phyloP scores from a whole-genome alignment of 2,888 invertebrate genomes.

The Caenorhabditis becei region DNA sequence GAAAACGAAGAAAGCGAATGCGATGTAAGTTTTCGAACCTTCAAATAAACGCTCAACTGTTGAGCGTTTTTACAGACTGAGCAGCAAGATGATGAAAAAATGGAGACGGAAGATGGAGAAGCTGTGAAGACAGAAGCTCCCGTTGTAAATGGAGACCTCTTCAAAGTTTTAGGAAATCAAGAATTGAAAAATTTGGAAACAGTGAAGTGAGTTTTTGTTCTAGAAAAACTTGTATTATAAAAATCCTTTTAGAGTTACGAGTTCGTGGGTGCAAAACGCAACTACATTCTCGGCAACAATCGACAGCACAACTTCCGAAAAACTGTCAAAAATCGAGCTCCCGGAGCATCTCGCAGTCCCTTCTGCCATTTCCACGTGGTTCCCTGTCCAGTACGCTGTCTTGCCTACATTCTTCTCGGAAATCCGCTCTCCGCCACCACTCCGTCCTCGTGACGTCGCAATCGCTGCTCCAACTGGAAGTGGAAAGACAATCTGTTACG shows the following conservation, averaged over 20 bases:
- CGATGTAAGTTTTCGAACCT: background rate
- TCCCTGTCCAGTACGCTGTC: conserved; percentile 79
- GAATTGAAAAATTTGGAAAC: conserved; percentile 58
- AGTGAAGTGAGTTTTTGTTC: conserved; percentile 51
- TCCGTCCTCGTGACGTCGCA: conserved; percentile 91
- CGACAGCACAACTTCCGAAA: conserved; percentile 41
- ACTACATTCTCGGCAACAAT: conserved; percentile 72
- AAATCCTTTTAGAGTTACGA: conserved; percentile 67
- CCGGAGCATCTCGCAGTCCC: conserved; percentile 60
- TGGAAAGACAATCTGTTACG: conserved; percentile 96
- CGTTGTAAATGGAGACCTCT: conserved; percentile 18
- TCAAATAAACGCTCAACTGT: background rate
- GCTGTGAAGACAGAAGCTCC: background rate
- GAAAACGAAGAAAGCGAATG: background rate
- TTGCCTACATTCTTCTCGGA: conserved; percentile 71
- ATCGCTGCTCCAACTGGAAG: conserved; percentile 96
- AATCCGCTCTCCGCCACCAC: conserved; percentile 57
- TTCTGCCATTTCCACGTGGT: conserved; percentile 67
- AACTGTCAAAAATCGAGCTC: conserved; percentile 62
- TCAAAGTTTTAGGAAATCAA: conserved; percentile 63
- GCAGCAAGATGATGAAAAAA: conserved; percentile 3
- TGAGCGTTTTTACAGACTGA: background rate
- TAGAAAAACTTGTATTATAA: no score
- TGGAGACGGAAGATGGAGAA: conserved; percentile 32
- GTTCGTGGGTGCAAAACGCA: conserved; percentile 74